Evolutionary conservation across 2,113 vertebrate genomes (phyloP), one percentile per base, ranked within the genome.

Genomic region (Gymnarchus niloticus): DNA sequence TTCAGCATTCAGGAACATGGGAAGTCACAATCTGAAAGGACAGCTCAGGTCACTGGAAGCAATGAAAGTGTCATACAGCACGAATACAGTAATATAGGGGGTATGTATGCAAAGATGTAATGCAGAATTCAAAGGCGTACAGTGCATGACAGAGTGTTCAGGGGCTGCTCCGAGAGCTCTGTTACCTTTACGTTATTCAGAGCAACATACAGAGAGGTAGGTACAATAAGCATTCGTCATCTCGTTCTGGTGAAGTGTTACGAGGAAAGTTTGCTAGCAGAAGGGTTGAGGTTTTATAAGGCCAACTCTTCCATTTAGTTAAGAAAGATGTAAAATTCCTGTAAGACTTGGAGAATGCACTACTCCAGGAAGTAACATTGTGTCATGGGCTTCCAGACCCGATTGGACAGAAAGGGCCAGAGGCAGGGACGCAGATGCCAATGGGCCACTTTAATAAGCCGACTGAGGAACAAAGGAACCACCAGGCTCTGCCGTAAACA

Each of bases 91-190:
- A 33, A 54, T 51, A 81, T 54, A n/a, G 21, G 59, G 25, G 52
- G 14, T 8, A 81, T 9, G 48, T n/a, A 17, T 19, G 41, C 80
- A 25, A n/a, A n/a, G n/a, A n/a, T n/a, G n/a, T 81, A 7, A 52
- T 19, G 25, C 8, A 37, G 28, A 6, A 52, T 81, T 19, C 51
- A 33, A 5, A 81, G 80, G 49, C 28, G n/a, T 19, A 14, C 7
- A 25, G 49, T 51, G 87, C 56, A 84, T 83, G 81, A 85, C 6
- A 61, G 84, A 87, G 77, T 56, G 9, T 61, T 46, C 48, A 25
- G 77, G 77, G 61, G 77, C 65, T 76, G 69, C 46, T 87, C 85
- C 48, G 83, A 81, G 84, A 86, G 88, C 86, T 88, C 44, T 76
- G 46, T 81, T 23, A 81, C n/a, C 23, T 51, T 51, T 21, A 57